Conservation (phyloP, 1,140 invertebrate genomes). For the Lepidostoma basale region DNA sequence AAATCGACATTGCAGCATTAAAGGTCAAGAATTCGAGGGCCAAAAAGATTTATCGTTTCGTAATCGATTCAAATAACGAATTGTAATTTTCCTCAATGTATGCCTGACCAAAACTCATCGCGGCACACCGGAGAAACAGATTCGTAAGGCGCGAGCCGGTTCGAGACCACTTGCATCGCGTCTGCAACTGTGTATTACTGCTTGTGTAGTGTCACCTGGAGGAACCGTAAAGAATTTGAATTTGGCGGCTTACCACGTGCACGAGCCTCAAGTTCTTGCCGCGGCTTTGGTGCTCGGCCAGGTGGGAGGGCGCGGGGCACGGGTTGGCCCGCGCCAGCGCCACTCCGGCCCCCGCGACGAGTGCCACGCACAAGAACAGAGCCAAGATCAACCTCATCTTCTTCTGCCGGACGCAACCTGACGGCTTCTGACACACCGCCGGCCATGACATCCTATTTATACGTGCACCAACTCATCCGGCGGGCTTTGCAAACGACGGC, state of each 20-base stretch:
- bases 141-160: no score
- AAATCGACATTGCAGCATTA: no score
- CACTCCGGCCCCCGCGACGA: slow-evolving; percentile 1
- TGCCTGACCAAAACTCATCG: no score
- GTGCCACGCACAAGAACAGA: not conserved
- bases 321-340: slow-evolving; percentile 12
- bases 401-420: not conserved
- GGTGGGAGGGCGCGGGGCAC: not conserved
- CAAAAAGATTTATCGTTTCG: no score
- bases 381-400: slow-evolving; percentile 29
- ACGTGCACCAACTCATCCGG: not conserved
- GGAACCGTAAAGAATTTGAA: not conserved
- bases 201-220: no score
- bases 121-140: no score
- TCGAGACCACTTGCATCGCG: no score
- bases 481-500: not conserved
- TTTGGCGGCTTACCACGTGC: slow-evolving; percentile 27
- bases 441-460: slow-evolving; percentile 38
- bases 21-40: no score
- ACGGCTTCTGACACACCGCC: not conserved
- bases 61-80: no score
- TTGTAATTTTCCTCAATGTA: no score
- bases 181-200: no score
- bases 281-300: not conserved
- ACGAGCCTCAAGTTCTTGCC: slow-evolving; percentile 30